Evolutionary conservation across 2,888 invertebrate species (phyloP), one percentile per base, ranked within the genome.

Genomic region (Ecliptopera silaceata): DNA sequence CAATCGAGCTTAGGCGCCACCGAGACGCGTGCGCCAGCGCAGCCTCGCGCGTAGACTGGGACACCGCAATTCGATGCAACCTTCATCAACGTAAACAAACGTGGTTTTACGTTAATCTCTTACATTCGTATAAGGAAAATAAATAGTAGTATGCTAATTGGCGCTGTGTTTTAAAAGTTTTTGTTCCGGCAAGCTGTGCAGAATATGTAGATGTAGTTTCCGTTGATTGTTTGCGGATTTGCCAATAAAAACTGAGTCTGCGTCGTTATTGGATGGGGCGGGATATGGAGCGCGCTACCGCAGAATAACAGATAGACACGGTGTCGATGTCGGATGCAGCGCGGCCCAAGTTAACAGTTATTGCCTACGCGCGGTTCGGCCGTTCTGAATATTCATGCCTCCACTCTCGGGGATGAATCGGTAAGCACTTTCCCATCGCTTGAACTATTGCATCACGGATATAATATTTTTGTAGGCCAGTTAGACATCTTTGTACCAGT

Each of bases 11-110:
- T 75, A 84, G 89, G 89, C 88, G 90, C 89, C 90, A 82, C 75
- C 76, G 86, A 91, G 90, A 91, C 90, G 91, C 89, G 86, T 89
- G 87, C 82, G 88, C 89, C 73, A 78, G 86, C 84, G 85, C 88
- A 88, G 86, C 81, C 88, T 84, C 87, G 71, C 86, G 85, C 86
- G 82, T 82, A 80, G 82, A 90, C 90, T 90, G 90, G 76, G 80
- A 79, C 79, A 83, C 87, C 88, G 88, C 90, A 88, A 88, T 88
- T 88, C 83, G 75, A 85, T 89, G 84, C 86, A 90, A 88, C 90
- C 90, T 91, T 86, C 86, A 79, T 79, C 80, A 85, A 86, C 82
- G 82, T 89, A 90, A 90, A 89, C 87, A 90, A 88, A 88, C 82
- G 79, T 81, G 75, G 74, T 72, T 76, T 78, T 80, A 80, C 79